Evolutionary conservation across 2,113 vertebrate species (phyloP), one percentile per base, ranked within the genome.

Genomic region (Macquaria australasica): DNA sequence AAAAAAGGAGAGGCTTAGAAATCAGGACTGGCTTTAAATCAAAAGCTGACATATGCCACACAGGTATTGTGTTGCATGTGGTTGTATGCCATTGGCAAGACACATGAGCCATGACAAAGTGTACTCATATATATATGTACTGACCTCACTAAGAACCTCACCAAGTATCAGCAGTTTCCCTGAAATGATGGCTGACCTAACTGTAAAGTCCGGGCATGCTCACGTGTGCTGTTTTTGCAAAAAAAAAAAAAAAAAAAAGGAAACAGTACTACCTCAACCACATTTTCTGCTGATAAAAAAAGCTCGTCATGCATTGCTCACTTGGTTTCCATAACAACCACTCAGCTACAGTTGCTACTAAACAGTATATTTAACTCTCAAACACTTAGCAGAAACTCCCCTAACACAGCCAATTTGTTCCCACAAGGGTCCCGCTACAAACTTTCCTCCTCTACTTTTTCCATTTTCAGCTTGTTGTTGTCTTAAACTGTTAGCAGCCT

Each of bases 281-380:
- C 73, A 92, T 84, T 90, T 83, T 79, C 51, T 63, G 88, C 85
- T 83, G 89, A 89, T 88, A 88, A 72, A 87, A 34, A 88, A 79
- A 81, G 3, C 69, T 50, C 43, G 87, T 92, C 85, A 82, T 86
- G 78, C 84, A 81, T 88, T 73, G 63, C 87, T 91, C 91, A 81
- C 75, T 86, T 78, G 84, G 72, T 90, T 89, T 89, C 90, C 83
- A 77, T 79, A 79, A 88, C 1, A 31, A 83, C 66, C 37, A 77
- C 74, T 83, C 74, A 80, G 84, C 89, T 88, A 79, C 85, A 87
- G 66, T 79, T 74, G 85, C 85, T 85, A 87, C 89, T 86, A 84
- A 87, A 84, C 84, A 79, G 78, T 79, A 82, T 86, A 92, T 92
- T 92, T 87, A 86, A 88, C 74, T 84, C 70, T 51, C 43, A 82